Evolutionary conservation across 2,797 vertebrate species (phyloP).

Genomic region (Mormyrops boulengeri): DNA sequence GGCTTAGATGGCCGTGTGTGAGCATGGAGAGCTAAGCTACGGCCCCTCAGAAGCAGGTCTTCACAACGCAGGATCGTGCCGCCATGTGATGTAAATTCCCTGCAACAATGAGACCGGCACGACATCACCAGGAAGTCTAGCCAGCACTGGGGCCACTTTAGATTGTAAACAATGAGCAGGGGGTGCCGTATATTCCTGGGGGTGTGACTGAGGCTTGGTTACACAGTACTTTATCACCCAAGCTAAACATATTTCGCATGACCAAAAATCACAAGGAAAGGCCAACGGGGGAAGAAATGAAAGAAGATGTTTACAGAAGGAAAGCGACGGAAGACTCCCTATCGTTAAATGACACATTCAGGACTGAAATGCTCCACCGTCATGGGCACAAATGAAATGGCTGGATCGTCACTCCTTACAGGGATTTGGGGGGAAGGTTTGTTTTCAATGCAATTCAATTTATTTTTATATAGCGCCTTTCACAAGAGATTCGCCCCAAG

Average conservation of each 20-base stretch:
- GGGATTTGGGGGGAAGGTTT: constrained; percentile 3
- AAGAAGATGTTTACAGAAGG: constrained; percentile 27
- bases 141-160: not conserved
- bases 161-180: constrained; percentile 26
- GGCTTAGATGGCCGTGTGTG: not conserved
- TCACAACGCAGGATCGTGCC: not conserved
- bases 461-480: not conserved
- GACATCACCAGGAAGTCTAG: not conserved
- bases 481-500: not conserved
- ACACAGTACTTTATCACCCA: not conserved
- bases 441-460: not conserved
- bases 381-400: constrained; percentile 27
- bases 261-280: constrained; percentile 28
- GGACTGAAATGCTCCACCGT: constrained; percentile 25
- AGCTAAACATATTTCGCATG: constrained; percentile 19
- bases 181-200: not conserved
- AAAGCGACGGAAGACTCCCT: constrained; percentile 18
- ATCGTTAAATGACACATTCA: constrained; percentile 33
- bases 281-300: constrained; percentile 16
- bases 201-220: not conserved
- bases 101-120: not conserved
- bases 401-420: constrained; percentile 24
- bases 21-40: not conserved
- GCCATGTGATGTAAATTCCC: constrained; percentile 5
- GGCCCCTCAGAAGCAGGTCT: not conserved